Base-by-base conservation (phyloP, 2,797 vertebrate genomes). In the Dendrocincla tyrannina region DNA sequence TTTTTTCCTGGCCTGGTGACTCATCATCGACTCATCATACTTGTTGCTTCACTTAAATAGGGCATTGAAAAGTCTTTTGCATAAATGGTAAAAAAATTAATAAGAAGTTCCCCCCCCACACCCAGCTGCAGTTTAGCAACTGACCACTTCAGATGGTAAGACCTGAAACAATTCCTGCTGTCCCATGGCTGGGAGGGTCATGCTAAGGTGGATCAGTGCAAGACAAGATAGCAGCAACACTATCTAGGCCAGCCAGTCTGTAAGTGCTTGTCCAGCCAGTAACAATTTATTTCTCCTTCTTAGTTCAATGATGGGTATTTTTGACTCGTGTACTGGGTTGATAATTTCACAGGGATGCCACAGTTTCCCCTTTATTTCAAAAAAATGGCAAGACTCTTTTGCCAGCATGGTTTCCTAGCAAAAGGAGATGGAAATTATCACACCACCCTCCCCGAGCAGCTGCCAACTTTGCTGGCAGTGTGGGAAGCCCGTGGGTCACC, bases 1-100 rank as follows among this genome's bases (percentile, higher is more conserved):
- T 73, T 85, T 94, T 94, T 93, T 90, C 88, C 92, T 86, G 91
- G 52, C 68, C 49, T 37, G 17, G 68, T 97, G 96, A 97, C 68
- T 97, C 96, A 97, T 37, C 70, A 37, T 42, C 4, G 22, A 84
- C 86, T 95, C 95, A 91, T 82, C 63, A 17, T 28, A 37, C 56
- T 88, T 47, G 49, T 74, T 82, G 52, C 62, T 85, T 70, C 52
- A 30, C 64, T 95, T 84, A 49, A 92, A 79, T 11, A 63, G 41
- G 52, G 39, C 81, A 58, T 10, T 39, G 52, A 94, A 88, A 94
- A 87, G 16, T 70, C 74, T 88, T 44, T 74, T 39, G 72, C 52
- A 56, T 37, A 66, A 84, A 86, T 50, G 16, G 16, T 28, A 12
- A 44, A 18, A 49, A 33, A 28, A 37, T 0, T 7, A 64, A 66